These are phyloP conservation scores for Catajapyx aquilonaris DNA, from an alignment of 1,140 invertebrate genomes.

Conservation along the genomic window DNA sequence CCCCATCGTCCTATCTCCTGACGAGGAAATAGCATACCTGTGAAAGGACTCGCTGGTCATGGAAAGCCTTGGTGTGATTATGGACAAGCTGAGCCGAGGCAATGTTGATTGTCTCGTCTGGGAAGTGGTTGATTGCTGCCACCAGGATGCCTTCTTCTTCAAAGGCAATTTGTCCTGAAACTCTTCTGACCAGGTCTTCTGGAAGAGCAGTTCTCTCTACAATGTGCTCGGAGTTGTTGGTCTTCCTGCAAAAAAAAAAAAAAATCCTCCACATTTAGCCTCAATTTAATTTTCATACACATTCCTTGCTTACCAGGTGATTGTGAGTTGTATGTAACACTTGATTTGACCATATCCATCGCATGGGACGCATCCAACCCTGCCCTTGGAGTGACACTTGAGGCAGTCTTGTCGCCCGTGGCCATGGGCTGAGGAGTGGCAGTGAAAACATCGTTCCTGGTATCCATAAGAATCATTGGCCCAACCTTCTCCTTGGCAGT, in stretches of 20 bases:
- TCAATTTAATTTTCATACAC: no score
- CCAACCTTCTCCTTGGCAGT: constrained; percentile 25
- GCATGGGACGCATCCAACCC: constrained; percentile 23
- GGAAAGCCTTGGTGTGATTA: constrained; percentile 18
- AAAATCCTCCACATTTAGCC: no score
- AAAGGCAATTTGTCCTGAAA: constrained; percentile 27
- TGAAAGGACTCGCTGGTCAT: constrained; percentile 20
- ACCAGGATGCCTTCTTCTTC: constrained; percentile 27
- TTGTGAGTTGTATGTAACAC: constrained; percentile 26
- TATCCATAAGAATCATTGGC: constrained; percentile 18
- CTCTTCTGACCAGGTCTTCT: constrained; percentile 25
- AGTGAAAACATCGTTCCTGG: constrained; percentile 24
- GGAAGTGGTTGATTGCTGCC: constrained; percentile 27
- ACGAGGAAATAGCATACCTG: no score
- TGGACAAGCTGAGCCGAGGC: constrained; percentile 26
- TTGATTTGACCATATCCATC: constrained; percentile 25
- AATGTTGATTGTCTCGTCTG: constrained; percentile 27
- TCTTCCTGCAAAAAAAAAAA: constrained; percentile 17
- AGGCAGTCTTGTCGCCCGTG: constrained; percentile 23
- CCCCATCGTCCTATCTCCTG: no score
- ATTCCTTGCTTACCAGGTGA: constrained; percentile 25
- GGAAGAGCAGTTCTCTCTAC: constrained; percentile 25
- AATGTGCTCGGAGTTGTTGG: constrained; percentile 23
- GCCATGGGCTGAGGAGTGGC: constrained; percentile 21
- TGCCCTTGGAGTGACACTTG: constrained; percentile 25